Percentiles rank a stretch among this genome's conserved stretches.
These are phyloP conservation scores for Spermophilus dauricus DNA, from an alignment of 2,113 vertebrate species.

Conservation along the genomic window DNA sequence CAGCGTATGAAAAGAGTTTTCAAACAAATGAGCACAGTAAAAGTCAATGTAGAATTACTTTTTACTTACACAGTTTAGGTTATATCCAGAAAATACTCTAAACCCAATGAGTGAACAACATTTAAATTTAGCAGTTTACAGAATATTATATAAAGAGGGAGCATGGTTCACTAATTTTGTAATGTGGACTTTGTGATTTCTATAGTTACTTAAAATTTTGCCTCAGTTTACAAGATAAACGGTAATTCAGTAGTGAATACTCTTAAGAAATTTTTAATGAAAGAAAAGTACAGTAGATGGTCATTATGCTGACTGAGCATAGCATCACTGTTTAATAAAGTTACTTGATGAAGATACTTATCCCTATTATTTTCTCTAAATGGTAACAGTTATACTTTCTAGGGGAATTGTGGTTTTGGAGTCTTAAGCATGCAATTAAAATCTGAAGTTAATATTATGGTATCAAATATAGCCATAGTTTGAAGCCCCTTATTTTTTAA, in stretches of 20 bases:
- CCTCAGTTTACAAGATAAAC: constrained; percentile 71
- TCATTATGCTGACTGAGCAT: neutral
- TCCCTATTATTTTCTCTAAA: constrained; percentile 66
- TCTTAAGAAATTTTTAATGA: constrained; percentile 63
- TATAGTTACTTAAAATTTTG: constrained; percentile 64
- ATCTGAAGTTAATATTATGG: constrained; percentile 59
- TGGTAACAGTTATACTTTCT: constrained; percentile 52
- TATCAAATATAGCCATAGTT: constrained; percentile 66
- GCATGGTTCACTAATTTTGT: constrained; percentile 69
- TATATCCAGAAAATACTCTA: constrained; percentile 30
- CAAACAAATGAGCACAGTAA: constrained; percentile 16
- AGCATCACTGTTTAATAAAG: constrained; percentile 65
- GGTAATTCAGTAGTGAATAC: constrained; percentile 37
- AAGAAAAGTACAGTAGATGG: constrained; percentile 40
- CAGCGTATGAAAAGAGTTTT: constrained; percentile 54
- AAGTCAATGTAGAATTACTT: constrained; percentile 62
- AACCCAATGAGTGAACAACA: neutral
- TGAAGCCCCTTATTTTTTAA: constrained; percentile 64
- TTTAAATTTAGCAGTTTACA: constrained; percentile 45
- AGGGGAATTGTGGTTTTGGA: constrained; percentile 70
- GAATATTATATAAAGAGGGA: constrained; percentile 43
- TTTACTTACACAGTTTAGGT: constrained; percentile 50
- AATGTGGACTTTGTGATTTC: constrained; percentile 67
- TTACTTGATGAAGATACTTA: constrained; percentile 63
- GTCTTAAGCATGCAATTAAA: constrained; percentile 78